Percentiles rank a stretch among this genome's conserved stretches.
Conservation (phyloP, 2,888 invertebrate species). For the Scaptomyza flava region DNA sequence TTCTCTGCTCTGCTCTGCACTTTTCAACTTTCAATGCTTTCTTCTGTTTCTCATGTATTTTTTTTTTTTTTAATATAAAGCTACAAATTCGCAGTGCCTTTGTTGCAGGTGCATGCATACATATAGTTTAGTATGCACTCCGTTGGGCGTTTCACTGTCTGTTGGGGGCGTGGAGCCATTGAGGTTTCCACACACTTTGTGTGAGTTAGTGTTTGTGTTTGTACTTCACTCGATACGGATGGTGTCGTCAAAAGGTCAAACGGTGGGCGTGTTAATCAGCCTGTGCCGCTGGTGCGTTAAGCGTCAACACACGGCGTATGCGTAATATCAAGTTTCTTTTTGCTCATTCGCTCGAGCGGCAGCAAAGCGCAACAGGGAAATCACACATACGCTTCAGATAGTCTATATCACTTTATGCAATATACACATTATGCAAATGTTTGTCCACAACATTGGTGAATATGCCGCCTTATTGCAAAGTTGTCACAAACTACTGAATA, state of each 20-base stretch:
- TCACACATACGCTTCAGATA: neutral
- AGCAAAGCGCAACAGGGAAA: conserved; percentile 2
- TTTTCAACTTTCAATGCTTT: conserved; percentile 12
- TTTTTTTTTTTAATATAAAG: conserved; percentile 36
- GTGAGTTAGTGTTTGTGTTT: conserved; percentile 50
- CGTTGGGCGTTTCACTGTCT: conserved; percentile 15
- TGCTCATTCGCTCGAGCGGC: neutral
- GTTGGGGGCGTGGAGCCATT: conserved; percentile 29
- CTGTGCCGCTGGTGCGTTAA: conserved; percentile 41
- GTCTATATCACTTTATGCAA: conserved; percentile 13
- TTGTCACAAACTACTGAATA: neutral
- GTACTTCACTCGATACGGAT: conserved; percentile 18
- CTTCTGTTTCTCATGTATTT: neutral
- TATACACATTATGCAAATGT: conserved; percentile 45
- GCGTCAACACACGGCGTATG: conserved; percentile 46
- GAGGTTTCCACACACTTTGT: conserved; percentile 24
- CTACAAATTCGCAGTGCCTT: conserved; percentile 31
- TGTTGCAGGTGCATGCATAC: conserved; percentile 32
- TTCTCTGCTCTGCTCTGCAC: neutral
- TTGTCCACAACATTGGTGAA: conserved; percentile 31
- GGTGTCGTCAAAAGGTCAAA: conserved; percentile 36
- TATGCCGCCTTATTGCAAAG: conserved; percentile 1
- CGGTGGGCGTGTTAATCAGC: conserved; percentile 38
- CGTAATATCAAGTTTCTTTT: conserved; percentile 27
- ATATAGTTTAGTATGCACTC: neutral